These are phyloP conservation scores for Argyrosomus regius DNA, from an alignment of 2,797 vertebrate species.

Conservation along the genomic window DNA sequence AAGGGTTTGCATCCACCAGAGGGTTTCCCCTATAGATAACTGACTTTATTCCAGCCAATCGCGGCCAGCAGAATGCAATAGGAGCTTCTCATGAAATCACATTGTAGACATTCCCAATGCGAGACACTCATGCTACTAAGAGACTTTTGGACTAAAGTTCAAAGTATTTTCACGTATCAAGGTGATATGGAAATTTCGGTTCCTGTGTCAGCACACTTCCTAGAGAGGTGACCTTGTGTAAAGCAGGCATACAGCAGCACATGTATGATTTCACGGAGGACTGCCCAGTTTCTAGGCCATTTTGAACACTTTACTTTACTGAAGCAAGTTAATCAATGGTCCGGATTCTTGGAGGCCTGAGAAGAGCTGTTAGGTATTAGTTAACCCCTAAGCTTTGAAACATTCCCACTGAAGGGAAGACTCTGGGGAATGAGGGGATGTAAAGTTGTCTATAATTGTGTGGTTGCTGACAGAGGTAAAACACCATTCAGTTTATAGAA, in stretches of 20 bases:
- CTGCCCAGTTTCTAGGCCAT: conserved; percentile 11
- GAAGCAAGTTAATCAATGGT: conserved; percentile 9
- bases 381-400: conserved; percentile 28
- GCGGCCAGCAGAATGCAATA: too few species aligned
- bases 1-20: too few species aligned
- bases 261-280: background rate
- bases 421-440: background rate
- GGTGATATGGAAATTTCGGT: conserved; percentile 1
- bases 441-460: background rate
- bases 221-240: conserved; percentile 6
- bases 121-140: too few species aligned
- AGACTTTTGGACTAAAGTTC: background rate
- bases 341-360: background rate
- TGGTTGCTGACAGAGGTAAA: background rate
- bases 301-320: background rate
- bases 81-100: too few species aligned
- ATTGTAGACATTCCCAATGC: too few species aligned
- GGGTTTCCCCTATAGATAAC: too few species aligned
- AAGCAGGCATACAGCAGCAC: background rate
- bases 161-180: background rate
- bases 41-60: too few species aligned
- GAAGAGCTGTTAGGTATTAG: conserved; percentile 1
- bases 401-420: background rate
- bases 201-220: background rate
- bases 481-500: background rate